Evolutionary conservation across 2,113 vertebrate species (phyloP), one percentile per base, ranked within the genome.

Genomic region (Notiomystis cincta): DNA sequence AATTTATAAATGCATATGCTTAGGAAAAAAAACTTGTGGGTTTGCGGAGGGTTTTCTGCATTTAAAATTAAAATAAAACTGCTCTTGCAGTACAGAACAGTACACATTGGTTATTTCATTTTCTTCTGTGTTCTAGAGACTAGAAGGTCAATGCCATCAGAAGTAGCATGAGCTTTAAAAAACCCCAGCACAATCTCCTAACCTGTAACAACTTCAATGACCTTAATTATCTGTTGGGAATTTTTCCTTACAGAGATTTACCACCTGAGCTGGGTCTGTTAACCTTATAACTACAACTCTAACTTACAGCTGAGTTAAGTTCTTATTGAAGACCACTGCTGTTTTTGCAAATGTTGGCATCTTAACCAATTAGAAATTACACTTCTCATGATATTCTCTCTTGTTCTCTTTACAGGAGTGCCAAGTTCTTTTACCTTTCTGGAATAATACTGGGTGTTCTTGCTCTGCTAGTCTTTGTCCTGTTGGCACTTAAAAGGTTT

Each of bases 371-470:
- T 80, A 48, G 28, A 64, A 51, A 17, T 66, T 8, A 45, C 6
- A 38, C 17, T 83, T 91, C 88, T 97, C 54, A 96, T 69, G 2
- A 2, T 72, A 30, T 97, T 90, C 47, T 89, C 76, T 85, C 38
- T 91, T 96, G 28, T 81, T 92, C 70, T 97, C 35, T 57, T 97
- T 85, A 86, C 97, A 98, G 98, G 95, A 98, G 89, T 87, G 73
- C 92, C 85, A n/a, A 85, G 38, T 98, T 98, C 95, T 98, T 97
- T 91, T 98, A 98, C 86, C 92, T 93, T 93, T 96, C 96, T 37
- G 98, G 98, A 91, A 58, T 96, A 51, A 30, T 96, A 66, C 87
- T 98, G 90, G 98, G 97, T 83, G 47, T 98, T 93, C 61, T 98
- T 67, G 97, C 97, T 93, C 95, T 97, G 33, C 95, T 96, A 60